phyloP scores from a whole-genome alignment of 1,140 invertebrate genomes.

The Pollicipes pollicipes region DNA sequence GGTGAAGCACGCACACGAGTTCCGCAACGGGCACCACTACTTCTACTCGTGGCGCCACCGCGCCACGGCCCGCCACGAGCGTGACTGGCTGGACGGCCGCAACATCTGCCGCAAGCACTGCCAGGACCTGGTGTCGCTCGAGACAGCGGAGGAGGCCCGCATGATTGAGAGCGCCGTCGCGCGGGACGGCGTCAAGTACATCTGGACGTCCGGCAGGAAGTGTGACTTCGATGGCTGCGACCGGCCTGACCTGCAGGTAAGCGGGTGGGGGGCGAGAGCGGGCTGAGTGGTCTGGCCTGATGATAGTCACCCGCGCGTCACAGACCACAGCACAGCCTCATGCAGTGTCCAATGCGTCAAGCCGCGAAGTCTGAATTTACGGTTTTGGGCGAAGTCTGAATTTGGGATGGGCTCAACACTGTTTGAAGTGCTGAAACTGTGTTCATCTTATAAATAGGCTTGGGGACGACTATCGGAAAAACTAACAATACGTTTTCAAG shows the following conservation, averaged over 20 bases:
- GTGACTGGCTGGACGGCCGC: conserved; percentile 73
- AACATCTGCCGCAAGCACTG: conserved; percentile 82
- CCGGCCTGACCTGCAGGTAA: conserved; percentile 43
- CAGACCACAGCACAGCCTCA: no score
- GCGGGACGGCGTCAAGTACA: conserved; percentile 40
- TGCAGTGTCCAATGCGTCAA: no score
- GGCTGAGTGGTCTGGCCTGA: no score
- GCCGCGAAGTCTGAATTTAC: no score
- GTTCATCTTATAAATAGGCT: no score
- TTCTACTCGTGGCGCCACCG: conserved; percentile 86
- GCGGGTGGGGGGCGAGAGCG: no score
- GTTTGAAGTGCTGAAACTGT: no score
- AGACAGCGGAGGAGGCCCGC: conserved; percentile 77
- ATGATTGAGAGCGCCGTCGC: conserved; percentile 69
- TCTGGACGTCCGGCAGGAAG: conserved; percentile 79
- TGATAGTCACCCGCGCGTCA: no score
- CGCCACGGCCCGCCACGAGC: conserved; percentile 63
- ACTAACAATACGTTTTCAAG: no score
- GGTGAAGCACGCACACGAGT: conserved; percentile 14
- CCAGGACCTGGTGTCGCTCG: conserved; percentile 77
- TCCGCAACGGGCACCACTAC: conserved; percentile 46
- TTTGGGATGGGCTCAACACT: no score
- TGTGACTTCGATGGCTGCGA: conserved; percentile 83
- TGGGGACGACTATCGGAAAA: no score
- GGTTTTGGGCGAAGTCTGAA: no score